phyloP scores from a whole-genome alignment of 2,888 invertebrate species.

The Philereme vetulata region DNA sequence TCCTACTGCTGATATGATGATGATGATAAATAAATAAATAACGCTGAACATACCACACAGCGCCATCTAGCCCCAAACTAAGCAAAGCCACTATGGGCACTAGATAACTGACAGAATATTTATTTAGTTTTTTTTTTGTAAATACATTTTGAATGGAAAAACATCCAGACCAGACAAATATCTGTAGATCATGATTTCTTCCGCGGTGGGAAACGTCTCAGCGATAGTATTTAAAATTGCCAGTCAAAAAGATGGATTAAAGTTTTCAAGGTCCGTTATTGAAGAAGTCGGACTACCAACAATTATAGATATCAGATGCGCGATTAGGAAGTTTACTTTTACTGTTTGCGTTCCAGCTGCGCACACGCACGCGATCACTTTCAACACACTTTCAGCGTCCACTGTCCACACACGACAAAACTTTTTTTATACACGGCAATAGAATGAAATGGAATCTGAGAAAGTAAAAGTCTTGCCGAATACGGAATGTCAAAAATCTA shows the following conservation, averaged over 20 bases:
- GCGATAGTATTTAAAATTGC: too few relatives aligned
- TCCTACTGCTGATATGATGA: too few relatives aligned
- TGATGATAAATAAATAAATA: too few relatives aligned
- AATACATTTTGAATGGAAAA: too few relatives aligned
- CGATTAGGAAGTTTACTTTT: constrained; percentile 80
- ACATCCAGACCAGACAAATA: too few relatives aligned
- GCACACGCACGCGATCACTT: constrained; percentile 78
- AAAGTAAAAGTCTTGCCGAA: constrained; percentile 41
- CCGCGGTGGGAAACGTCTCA: too few relatives aligned
- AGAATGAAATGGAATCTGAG: constrained; percentile 33
- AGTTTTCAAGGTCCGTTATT: constrained; percentile 1
- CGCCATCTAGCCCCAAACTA: too few relatives aligned
- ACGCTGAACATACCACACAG: too few relatives aligned
- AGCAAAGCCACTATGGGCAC: too few relatives aligned
- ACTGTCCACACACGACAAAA: constrained; percentile 33
- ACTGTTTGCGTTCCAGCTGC: constrained; percentile 62
- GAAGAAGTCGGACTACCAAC: constrained; percentile 10
- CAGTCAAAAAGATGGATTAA: background rate
- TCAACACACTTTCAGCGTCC: constrained; percentile 64
- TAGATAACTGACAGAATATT: too few relatives aligned
- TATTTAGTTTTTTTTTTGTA: too few relatives aligned
- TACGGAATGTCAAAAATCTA: background rate
- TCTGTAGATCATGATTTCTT: too few relatives aligned
- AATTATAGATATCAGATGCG: constrained; percentile 19
- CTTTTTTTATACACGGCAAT: constrained; percentile 25